Conservation (phyloP, 2,888 invertebrate species). For the Linnaemya tessellans region DNA sequence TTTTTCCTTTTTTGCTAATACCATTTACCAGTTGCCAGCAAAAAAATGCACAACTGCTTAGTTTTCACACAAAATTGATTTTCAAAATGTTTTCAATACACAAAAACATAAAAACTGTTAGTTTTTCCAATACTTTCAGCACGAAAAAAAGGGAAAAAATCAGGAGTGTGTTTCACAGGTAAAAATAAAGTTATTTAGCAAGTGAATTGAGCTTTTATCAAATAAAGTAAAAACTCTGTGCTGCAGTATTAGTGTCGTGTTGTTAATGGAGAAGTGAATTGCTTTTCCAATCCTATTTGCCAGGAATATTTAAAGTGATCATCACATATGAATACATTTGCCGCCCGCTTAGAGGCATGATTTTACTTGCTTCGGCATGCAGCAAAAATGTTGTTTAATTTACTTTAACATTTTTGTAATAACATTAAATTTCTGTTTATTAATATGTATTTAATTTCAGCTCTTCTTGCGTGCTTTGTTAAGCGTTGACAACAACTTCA, state of each 20-base stretch:
- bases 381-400: neutral
- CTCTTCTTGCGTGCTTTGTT: constrained; percentile 23
- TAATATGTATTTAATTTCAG: constrained; percentile 3
- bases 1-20: constrained; percentile 26
- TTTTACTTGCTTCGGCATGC: neutral
- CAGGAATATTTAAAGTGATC: neutral
- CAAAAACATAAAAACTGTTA: neutral
- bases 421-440: neutral
- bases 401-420: too few relatives aligned
- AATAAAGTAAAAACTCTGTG: neutral
- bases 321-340: too few relatives aligned
- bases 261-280: constrained; percentile 35
- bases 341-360: too few relatives aligned
- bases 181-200: constrained; percentile 51
- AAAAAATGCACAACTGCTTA: constrained; percentile 50
- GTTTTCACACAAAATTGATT: constrained; percentile 72
- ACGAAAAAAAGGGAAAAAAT: constrained; percentile 40
- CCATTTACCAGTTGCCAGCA: constrained; percentile 11
- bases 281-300: neutral
- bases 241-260: constrained; percentile 46
- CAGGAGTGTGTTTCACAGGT: constrained; percentile 23
- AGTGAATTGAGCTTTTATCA: constrained; percentile 36
- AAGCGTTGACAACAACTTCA: constrained; percentile 42
- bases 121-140: constrained; percentile 23
- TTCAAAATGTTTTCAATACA: constrained; percentile 58